Base-by-base conservation (phyloP, 2,113 vertebrate species). In the Actenoides hombroni region DNA sequence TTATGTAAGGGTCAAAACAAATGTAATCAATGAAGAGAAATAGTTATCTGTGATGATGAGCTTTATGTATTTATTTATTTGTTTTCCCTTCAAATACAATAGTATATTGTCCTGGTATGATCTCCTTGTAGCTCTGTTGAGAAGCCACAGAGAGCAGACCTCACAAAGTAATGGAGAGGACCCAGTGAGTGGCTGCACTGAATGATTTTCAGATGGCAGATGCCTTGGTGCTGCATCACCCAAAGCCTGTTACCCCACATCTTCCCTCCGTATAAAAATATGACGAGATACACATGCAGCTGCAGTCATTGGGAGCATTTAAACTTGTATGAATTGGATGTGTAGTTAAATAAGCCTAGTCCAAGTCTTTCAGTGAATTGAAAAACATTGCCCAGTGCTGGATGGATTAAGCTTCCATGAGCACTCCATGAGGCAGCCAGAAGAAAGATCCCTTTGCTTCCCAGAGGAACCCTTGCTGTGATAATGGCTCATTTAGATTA, bases 11-110 rank as follows among this genome's bases (percentile, higher is more conserved):
- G 33, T 87, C 11, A 17, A 88, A 78, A 44, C 0, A 0, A 92
- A 95, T 33, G 37, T 40, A 83, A 60, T 90, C 84, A 71, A 21
- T 88, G 59, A 46, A 75, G 37, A 61, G 78, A 81, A 96, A 82
- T 5, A 64, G 48, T 93, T 94, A 80, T 93, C 95, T 93, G 79
- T 96, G 77, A 91, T 51, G 16, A 65, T 60, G 24, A 61, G 23
- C 19, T 60, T 4, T 37, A 37, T 37, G 7, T 37, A 37, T 37
- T 37, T 37, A 37, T 37, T 37, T 37, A 37, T 37, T 29, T 3
- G 39, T 46, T 80, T 33, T 71, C 65, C 44, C 25, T 56, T 51
- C 70, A 65, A 6, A 86, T 78, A 69, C 61, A 59, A 23, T 33
- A 87, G 31, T 76, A 56, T 80, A 57, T 51, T 94, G 71, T 91